These are phyloP conservation scores for Catalaphyllia jardinei DNA, from an alignment of 64 coral and sea anemone genomes.

Conservation along the genomic window DNA sequence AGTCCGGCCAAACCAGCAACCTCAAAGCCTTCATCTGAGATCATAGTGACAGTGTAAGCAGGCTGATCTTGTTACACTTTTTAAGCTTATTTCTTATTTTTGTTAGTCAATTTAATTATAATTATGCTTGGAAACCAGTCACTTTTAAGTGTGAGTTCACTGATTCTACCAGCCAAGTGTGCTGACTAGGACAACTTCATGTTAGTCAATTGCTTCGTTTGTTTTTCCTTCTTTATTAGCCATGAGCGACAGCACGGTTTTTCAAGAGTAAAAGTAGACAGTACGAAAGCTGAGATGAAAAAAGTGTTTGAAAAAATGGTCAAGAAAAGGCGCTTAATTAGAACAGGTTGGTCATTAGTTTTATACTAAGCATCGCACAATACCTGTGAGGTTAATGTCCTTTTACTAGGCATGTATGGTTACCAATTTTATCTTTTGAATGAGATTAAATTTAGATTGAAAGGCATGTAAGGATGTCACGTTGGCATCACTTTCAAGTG, in stretches of 20 bases:
- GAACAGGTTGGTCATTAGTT: constrained; percentile 70
- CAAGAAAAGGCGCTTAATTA: constrained; percentile 79
- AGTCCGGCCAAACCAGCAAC: constrained; percentile 22
- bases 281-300: constrained; percentile 77
- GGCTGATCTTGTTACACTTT: not conserved
- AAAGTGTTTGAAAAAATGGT: constrained; percentile 86
- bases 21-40: constrained; percentile 17
- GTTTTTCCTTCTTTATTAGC: constrained; percentile 19
- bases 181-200: too few relatives aligned
- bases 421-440: too few relatives aligned
- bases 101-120: too few relatives aligned
- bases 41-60: constrained; percentile 98
- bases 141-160: too few relatives aligned
- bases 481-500: too few relatives aligned
- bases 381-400: too few relatives aligned
- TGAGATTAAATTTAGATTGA: too few relatives aligned
- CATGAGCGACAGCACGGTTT: constrained; percentile 85
- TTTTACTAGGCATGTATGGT: too few relatives aligned
- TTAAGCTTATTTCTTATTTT: not conserved
- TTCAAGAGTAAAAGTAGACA: constrained; percentile 83
- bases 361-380: too few relatives aligned
- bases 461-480: too few relatives aligned
- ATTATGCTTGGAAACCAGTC: too few relatives aligned
- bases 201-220: not conserved
- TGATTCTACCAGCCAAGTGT: too few relatives aligned